phyloP scores from a whole-genome alignment of 2,113 vertebrate species.

The Anguilla rostrata region DNA sequence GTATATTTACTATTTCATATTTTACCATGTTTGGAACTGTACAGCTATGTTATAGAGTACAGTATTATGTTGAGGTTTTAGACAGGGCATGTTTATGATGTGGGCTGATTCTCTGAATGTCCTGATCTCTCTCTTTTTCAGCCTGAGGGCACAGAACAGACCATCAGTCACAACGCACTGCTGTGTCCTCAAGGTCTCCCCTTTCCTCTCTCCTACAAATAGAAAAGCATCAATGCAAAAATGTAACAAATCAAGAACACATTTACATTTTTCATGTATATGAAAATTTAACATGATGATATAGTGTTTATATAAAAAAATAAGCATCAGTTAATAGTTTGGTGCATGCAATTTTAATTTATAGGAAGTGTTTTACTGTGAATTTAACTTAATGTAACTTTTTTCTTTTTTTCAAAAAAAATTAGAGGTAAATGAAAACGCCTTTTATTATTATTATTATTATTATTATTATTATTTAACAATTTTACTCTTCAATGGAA shows the following conservation, averaged over 20 bases:
- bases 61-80: background rate
- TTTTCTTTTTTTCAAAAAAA: background rate
- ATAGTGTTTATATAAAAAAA: too few relatives aligned
- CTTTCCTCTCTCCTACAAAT: background rate
- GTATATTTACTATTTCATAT: too few relatives aligned
- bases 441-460: too few relatives aligned
- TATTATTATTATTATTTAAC: too few relatives aligned
- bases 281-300: background rate
- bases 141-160: conserved; percentile 31
- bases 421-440: too few relatives aligned
- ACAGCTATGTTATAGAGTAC: too few relatives aligned
- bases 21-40: too few relatives aligned
- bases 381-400: too few relatives aligned
- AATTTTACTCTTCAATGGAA: background rate
- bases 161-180: conserved; percentile 5
- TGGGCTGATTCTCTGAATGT: background rate
- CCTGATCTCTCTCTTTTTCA: background rate
- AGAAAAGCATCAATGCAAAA: background rate
- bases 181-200: conserved; percentile 31
- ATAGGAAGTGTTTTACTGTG: too few relatives aligned
- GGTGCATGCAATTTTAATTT: too few relatives aligned
- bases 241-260: background rate
- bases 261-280: too few relatives aligned
- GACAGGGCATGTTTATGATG: background rate
- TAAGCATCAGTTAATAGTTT: too few relatives aligned